Percentiles rank a stretch among this genome's conserved stretches.
Evolutionary conservation across 2,113 vertebrate genomes (phyloP).

Genomic region (Hydrochoerus hydrochaeris): DNA sequence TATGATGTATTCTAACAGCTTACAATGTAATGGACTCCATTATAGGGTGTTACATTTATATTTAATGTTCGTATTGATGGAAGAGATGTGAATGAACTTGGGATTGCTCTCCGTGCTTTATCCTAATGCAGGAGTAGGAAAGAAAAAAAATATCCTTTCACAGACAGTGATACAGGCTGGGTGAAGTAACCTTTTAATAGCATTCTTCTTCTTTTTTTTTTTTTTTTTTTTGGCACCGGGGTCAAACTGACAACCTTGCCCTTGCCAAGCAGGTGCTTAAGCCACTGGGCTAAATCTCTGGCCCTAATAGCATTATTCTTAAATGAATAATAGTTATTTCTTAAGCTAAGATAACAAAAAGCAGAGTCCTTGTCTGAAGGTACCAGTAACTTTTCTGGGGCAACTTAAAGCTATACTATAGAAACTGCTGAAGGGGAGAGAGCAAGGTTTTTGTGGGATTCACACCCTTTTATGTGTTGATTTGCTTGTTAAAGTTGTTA

Average conservation of each 20-base stretch:
- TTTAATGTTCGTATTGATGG: slow-evolving; percentile 24
- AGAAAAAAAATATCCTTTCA: slow-evolving; percentile 8
- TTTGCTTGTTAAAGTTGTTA: slow-evolving; percentile 45
- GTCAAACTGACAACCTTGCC: too few relatives aligned
- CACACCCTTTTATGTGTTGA: not conserved
- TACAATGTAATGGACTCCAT: not conserved
- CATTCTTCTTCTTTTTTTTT: not conserved
- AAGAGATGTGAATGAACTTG: not conserved
- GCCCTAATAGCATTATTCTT: not conserved
- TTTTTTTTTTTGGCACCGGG: too few relatives aligned
- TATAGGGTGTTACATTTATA: not conserved
- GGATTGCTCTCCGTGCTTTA: not conserved
- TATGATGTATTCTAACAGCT: not conserved
- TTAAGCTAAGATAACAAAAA: slow-evolving; percentile 50
- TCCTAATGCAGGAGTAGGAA: not conserved
- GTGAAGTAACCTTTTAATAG: slow-evolving; percentile 15
- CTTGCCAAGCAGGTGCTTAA: too few relatives aligned
- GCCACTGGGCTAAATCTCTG: too few relatives aligned
- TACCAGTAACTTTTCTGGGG: not conserved
- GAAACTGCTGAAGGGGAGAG: not conserved
- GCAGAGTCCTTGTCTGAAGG: not conserved
- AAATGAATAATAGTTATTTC: slow-evolving; percentile 11
- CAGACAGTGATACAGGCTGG: not conserved
- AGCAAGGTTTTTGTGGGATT: not conserved
- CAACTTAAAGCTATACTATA: slow-evolving; percentile 14